Conservation (phyloP, 2,113 vertebrate species). For the Girardinichthys multiradiatus region DNA sequence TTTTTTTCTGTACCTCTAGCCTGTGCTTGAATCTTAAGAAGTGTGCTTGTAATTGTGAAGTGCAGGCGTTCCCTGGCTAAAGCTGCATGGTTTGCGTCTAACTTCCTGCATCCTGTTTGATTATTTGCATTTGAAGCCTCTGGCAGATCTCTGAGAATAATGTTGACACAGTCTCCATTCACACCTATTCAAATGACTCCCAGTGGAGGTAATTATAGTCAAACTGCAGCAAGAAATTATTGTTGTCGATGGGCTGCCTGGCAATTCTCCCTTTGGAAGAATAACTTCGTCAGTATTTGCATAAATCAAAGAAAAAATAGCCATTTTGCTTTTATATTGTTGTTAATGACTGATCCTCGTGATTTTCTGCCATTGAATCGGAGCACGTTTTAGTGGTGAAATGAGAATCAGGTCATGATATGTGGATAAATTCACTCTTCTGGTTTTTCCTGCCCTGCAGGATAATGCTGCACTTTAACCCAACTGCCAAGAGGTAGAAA, state of each 20-base stretch:
- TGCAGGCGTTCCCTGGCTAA: too few relatives aligned
- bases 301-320: not conserved
- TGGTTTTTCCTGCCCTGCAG: slow-evolving; percentile 32
- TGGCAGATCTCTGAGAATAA: not conserved
- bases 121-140: slow-evolving; percentile 46
- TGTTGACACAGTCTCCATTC: slow-evolving; percentile 29
- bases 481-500: not conserved
- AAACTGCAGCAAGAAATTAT: not conserved
- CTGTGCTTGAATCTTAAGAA: not conserved
- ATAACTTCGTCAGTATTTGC: not conserved
- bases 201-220: not conserved
- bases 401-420: not conserved
- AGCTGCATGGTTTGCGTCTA: not conserved
- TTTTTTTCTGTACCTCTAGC: not conserved
- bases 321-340: not conserved
- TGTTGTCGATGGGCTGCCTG: not conserved
- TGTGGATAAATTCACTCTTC: not conserved
- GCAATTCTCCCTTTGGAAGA: not conserved
- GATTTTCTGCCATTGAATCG: not conserved
- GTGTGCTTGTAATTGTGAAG: not conserved
- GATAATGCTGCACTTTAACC: not conserved
- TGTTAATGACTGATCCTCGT: not conserved
- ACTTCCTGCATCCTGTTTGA: slow-evolving; percentile 32
- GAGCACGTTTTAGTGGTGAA: not conserved
- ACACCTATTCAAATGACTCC: slow-evolving; percentile 22